Evolutionary conservation across 2,113 vertebrate genomes (phyloP), one percentile per base, ranked within the genome.

Genomic region (Piprites chloris): DNA sequence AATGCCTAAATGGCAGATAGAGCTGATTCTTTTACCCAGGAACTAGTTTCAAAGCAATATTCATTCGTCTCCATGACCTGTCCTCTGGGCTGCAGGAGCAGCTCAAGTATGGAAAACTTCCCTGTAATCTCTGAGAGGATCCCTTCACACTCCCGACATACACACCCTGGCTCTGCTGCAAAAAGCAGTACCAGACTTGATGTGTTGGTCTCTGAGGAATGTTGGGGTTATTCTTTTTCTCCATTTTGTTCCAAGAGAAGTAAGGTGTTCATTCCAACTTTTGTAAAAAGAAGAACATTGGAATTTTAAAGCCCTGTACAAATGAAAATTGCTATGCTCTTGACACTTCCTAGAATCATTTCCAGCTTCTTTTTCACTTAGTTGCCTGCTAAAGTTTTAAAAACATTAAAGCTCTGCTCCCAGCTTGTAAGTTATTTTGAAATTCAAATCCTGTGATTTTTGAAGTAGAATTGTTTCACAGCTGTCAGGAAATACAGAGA

Each of bases 361-460:
- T 88, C 62, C 55, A 93, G 50, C 33, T 88, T 84, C 59, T 87
- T 68, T 89, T 52, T 85, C 2, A 0, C 35, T 80, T 87, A 62
- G 46, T 46, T 92, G 72, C 24, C 76, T 67, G 24, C 12, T 74
- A 71, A 86, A 50, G 72, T 80, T 95, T 94, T 95, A 52, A 81
- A 93, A 95, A 84, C 68, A 89, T 92, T 93, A 94, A 93, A 95
- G 89, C 52, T 73, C 55, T 87, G 47, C 80, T 93, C 63, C 44
- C 61, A 95, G 91, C 56, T 68, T 81, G 35, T 39, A 92, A 83
- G 26, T 88, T 92, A 95, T 95, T 95, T 97, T 93, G 92, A 96
- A 96, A 94, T 96, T 95, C 95, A 97, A 95, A 96, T 97, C 44
- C 22, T 73, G 41, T 68, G 41, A 91, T 74, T 95, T 97, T 82